These are phyloP conservation scores for Microplitis mediator DNA, from an alignment of 1,140 invertebrate species.

Conservation along the genomic window DNA sequence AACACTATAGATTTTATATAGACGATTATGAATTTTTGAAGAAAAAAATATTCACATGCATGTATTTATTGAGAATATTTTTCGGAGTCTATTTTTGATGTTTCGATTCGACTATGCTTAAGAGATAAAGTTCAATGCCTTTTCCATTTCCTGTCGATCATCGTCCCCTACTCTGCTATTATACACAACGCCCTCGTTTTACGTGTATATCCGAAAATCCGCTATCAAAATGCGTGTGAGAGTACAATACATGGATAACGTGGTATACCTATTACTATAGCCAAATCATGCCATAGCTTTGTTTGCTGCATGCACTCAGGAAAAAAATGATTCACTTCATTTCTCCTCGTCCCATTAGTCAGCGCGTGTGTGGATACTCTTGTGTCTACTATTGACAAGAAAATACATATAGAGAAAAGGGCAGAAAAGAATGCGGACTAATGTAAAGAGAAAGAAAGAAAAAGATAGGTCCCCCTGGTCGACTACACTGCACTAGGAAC, in stretches of 20 bases:
- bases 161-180: background rate
- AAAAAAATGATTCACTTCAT: constrained; percentile 36
- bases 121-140: constrained; percentile 25
- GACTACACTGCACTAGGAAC: constrained; percentile 23
- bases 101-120: no score
- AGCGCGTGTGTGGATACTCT: constrained; percentile 1
- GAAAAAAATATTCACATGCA: background rate
- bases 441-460: constrained; percentile 3
- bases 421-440: constrained; percentile 18
- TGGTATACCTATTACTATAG: background rate
- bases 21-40: no score
- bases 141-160: constrained; percentile 18
- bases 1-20: no score
- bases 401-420: background rate
- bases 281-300: no score
- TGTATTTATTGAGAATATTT: no score
- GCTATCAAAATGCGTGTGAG: constrained; percentile 12
- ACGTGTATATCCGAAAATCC: constrained; percentile 11
- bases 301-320: background rate
- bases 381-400: background rate
- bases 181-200: constrained; percentile 5
- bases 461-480: constrained; percentile 30
- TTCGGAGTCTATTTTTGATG: background rate
- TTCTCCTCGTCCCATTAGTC: constrained; percentile 31
- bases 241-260: constrained; percentile 19